Evolutionary conservation across 2,797 vertebrate species (phyloP).

Genomic region (Characodon lateralis): DNA sequence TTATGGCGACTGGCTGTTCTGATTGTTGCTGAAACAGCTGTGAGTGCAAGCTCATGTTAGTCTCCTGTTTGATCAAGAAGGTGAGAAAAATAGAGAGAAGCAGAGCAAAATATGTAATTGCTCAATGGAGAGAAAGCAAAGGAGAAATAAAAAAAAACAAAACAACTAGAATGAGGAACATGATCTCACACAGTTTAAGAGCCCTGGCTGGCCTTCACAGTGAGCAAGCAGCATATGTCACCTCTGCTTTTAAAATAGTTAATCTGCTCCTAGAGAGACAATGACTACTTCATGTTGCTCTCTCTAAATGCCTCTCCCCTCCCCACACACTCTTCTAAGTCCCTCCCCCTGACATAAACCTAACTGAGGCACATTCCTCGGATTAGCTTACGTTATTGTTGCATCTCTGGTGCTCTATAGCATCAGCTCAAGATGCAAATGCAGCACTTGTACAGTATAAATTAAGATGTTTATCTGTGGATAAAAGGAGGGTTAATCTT

Average conservation of each 20-base stretch:
- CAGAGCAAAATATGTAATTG: conserved; percentile 45
- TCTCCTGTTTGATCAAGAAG: conserved; percentile 55
- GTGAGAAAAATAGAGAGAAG: conserved; percentile 41
- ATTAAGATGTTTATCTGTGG: conserved; percentile 33
- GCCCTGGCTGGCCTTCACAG: conserved; percentile 28
- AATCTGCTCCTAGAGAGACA: conserved; percentile 75
- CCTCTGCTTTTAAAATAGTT: conserved; percentile 81
- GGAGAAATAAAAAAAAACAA: conserved; percentile 21
- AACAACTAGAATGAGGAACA: conserved; percentile 38
- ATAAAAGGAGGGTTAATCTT: conserved; percentile 4
- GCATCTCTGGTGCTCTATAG: conserved; percentile 49
- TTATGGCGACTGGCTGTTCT: conserved; percentile 43
- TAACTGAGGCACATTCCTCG: conserved; percentile 66
- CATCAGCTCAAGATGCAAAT: conserved; percentile 50
- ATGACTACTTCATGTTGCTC: conserved; percentile 69
- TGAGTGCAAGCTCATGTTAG: conserved; percentile 27
- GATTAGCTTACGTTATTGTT: conserved; percentile 75
- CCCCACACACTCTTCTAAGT: conserved; percentile 49
- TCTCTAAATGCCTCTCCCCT: conserved; percentile 12
- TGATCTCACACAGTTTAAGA: conserved; percentile 40
- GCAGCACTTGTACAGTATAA: conserved; percentile 24
- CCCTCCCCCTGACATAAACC: conserved; percentile 68
- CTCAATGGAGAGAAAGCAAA: neutral
- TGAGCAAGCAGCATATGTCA: conserved; percentile 62
- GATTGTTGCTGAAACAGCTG: conserved; percentile 41